phyloP scores from a whole-genome alignment of 2,797 vertebrate species.

The Jordanella pulchra region DNA sequence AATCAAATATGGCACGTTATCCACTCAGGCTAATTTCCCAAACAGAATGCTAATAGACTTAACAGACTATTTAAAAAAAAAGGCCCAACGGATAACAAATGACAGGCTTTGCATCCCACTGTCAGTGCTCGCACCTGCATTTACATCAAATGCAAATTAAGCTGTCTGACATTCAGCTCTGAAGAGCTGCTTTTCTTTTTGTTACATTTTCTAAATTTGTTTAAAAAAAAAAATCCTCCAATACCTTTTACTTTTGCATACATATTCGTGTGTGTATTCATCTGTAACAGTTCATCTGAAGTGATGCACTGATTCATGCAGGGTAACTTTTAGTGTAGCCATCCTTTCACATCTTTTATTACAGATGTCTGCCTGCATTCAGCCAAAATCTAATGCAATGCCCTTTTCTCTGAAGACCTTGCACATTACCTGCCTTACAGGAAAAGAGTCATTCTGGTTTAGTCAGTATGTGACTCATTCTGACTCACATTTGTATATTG shows the following conservation, averaged over 20 bases:
- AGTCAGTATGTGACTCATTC: constrained; percentile 48
- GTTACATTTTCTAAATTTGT: constrained; percentile 3
- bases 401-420: constrained; percentile 35
- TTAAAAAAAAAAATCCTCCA: not conserved
- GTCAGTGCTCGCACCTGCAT: constrained; percentile 36
- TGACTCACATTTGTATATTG: constrained; percentile 44
- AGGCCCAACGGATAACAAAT: constrained; percentile 39
- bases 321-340: constrained; percentile 13
- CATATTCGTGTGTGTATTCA: not conserved
- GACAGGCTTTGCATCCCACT: constrained; percentile 35
- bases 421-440: constrained; percentile 50
- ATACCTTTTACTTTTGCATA: not conserved
- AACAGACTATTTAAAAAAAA: constrained; percentile 51
- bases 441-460: constrained; percentile 41
- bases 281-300: constrained; percentile 2
- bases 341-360: constrained; percentile 23
- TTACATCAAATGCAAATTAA: constrained; percentile 18
- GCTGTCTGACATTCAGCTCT: constrained; percentile 7
- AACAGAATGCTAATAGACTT: constrained; percentile 50
- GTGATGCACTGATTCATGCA: constrained; percentile 10
- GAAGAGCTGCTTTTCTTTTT: constrained; percentile 13
- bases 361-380: constrained; percentile 22
- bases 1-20: constrained; percentile 58
- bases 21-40: constrained; percentile 48
- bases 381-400: constrained; percentile 9